Conservation (phyloP, 2,113 vertebrate species). For the Pseudorasbora parva region DNA sequence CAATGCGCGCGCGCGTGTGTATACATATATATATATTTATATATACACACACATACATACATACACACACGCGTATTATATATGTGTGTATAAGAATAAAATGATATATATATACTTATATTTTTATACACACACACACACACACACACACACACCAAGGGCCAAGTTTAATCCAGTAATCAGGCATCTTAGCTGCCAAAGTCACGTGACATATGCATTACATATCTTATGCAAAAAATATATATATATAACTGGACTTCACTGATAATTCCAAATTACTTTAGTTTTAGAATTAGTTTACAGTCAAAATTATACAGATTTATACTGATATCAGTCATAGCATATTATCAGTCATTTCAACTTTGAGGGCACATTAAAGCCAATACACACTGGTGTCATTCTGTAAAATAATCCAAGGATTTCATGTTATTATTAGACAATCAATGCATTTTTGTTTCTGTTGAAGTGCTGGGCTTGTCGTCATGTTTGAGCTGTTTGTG, state of each 20-base stretch:
- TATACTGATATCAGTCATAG: no score
- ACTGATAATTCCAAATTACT: not conserved
- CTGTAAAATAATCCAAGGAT: not conserved
- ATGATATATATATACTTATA: no score
- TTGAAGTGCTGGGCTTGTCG: not conserved
- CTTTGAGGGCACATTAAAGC: not conserved
- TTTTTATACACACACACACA: no score
- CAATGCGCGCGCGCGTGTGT: no score
- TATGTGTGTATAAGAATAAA: no score
- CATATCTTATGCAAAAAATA: not conserved
- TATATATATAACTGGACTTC: not conserved
- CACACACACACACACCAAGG: no score
- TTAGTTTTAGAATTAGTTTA: not conserved
- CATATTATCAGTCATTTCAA: no score
- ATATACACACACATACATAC: no score
- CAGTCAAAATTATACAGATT: not conserved
- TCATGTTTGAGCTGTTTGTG: slow-evolving; percentile 12
- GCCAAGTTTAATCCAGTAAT: not conserved
- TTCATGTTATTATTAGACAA: not conserved
- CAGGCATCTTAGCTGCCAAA: not conserved
- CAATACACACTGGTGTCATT: not conserved
- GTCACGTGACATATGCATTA: not conserved
- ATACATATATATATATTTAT: no score
- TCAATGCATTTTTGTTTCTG: not conserved
- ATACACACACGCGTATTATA: no score